Base-by-base conservation (phyloP, 2,797 vertebrate species). In the Atherinosoma microstoma region DNA sequence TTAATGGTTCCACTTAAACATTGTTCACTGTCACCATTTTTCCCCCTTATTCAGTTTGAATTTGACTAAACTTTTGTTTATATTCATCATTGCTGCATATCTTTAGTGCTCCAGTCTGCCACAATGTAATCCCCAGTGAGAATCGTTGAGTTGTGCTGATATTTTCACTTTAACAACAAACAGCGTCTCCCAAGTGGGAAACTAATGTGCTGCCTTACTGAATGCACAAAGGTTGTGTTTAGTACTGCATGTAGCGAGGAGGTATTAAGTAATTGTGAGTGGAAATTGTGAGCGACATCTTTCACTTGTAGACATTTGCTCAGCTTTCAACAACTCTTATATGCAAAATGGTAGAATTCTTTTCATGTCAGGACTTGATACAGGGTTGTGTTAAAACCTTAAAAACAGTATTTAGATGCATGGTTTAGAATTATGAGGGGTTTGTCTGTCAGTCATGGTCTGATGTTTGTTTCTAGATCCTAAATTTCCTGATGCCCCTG, bases 391-490 rank as follows among this genome's bases (percentile, higher is more conserved):
- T 34, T 61, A 42, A 60, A 67, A 12, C 54, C 30, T 65, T 77
- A 57, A 38, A 49, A 72, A 53, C 27, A 32, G 47, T 10, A n/a
- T 73, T 58, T 70, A 49, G 60, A 78, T 84, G 63, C 73, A 45
- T 24, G 53, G 67, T 84, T 90, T 75, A 64, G 75, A 87, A 80
- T 83, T 27, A 20, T 29, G 79, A 89, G 81, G 61, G 45, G 70
- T 83, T 38, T 76, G 30, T 67, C 38, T 56, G 68, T 60, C 70
- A 32, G 78, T 73, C 30, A 10, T 40, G 63, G 60, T 70, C 72
- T 20, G 20, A 60, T 53, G 84, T 88, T 91, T 90, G 86, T 92
- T 90, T 91, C 86, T 80, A 69, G 62, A 84, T 70, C 35, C 73
- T 58, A 35, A 3, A 70, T 86, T 80, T 83, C 79, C 82, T 70